Percentiles rank a stretch among this genome's conserved stretches.
Conservation (phyloP, 92 coral and sea anemone genomes). For the Zoanthus solanderi region DNA sequence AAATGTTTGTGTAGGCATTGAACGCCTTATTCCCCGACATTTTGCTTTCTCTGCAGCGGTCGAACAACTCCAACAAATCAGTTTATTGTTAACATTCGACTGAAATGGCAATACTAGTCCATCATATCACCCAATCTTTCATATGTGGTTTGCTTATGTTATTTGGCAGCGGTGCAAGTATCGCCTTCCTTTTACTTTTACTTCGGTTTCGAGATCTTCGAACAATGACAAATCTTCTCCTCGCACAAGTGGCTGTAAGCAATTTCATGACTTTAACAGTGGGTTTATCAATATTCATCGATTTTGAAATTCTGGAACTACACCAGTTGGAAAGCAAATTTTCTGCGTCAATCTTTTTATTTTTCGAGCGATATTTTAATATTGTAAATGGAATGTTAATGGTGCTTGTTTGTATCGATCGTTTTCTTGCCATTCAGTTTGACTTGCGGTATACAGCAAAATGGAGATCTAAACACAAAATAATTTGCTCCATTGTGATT, state of each 20-base stretch:
- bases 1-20: background rate
- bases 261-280: conserved; percentile 13
- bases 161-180: conserved; percentile 1
- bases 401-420: conserved; percentile 15
- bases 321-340: conserved; percentile 22
- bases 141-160: background rate
- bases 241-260: conserved; percentile 24
- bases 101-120: background rate
- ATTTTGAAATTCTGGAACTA: conserved; percentile 24
- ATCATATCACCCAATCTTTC: background rate
- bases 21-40: background rate
- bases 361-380: conserved; percentile 29
- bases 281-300: conserved; percentile 30
- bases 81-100: background rate
- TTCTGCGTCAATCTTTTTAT: background rate
- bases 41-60: background rate
- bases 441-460: conserved; percentile 26
- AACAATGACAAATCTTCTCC: conserved; percentile 25
- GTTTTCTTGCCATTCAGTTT: conserved; percentile 25
- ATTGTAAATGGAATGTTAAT: background rate
- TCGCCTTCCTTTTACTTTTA: conserved; percentile 22
- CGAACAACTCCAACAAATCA: background rate
- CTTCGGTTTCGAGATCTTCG: conserved; percentile 20
- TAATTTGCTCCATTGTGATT: background rate
- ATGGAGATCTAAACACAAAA: conserved; percentile 23